Percentiles rank a stretch among this genome's conserved stretches.
Evolutionary conservation across 2,797 vertebrate genomes (phyloP).

Genomic region (Sphenodon punctatus): DNA sequence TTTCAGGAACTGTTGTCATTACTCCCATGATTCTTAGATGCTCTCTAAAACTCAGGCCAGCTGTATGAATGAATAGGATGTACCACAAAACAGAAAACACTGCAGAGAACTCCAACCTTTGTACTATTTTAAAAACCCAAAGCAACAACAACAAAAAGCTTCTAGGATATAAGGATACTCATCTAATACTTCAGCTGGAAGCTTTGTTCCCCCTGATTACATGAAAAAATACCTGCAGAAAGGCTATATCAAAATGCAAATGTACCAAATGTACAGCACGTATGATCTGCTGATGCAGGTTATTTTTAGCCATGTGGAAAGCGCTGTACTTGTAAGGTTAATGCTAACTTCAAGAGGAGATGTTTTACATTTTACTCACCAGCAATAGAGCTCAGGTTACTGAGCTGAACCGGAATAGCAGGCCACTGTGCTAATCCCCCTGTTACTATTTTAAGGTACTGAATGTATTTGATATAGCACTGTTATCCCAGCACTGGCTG

Average conservation of each 20-base stretch:
- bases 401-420: constrained; percentile 43
- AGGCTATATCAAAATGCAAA: constrained; percentile 3
- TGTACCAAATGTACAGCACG: background rate
- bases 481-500: constrained; percentile 31
- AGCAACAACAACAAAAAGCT: too few species aligned
- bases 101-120: background rate
- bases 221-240: background rate
- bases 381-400: constrained; percentile 31
- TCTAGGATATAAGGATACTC: background rate
- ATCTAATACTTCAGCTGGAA: background rate
- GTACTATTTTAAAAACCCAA: background rate
- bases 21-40: too few species aligned
- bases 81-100: too few species aligned
- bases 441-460: constrained; percentile 55
- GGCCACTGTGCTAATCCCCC: constrained; percentile 40
- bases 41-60: background rate
- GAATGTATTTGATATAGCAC: background rate
- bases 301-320: constrained; percentile 61
- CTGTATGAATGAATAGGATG: background rate
- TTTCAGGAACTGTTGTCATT: too few species aligned
- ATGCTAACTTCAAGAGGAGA: background rate
- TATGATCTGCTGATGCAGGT: background rate
- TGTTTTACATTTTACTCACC: constrained; percentile 45
- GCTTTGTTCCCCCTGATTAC: background rate
- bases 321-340: constrained; percentile 30